Base-by-base conservation (phyloP, 2,797 vertebrate genomes). In the Anolis apletophallus region DNA sequence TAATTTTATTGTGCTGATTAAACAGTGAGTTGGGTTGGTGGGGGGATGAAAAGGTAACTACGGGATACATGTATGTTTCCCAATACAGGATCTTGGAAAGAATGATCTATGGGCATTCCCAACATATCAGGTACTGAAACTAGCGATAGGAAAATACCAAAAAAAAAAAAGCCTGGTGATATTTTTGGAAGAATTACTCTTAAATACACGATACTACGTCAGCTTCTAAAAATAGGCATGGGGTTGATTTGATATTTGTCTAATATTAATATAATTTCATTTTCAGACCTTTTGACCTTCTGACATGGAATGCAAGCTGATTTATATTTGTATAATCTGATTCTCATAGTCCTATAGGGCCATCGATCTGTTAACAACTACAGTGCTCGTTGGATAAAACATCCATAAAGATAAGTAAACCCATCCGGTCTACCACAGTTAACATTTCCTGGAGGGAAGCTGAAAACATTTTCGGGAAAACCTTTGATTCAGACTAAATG, bases 291-390 rank as follows among this genome's bases (percentile, higher is more conserved):
- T 46, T 50, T 80, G 74, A 40, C 29, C 61, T 5, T 76, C 16
- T 80, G 54, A 32, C 36, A 73, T 26, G 19, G 40, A 55, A n/a
- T 13, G 21, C 17, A 72, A 54, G 32, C 34, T 61, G 68, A 69
- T 64, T 21, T 50, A 55, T 78, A 55, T 78, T 71, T 85, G 21
- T 69, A 57, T 32, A 23, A 34, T 57, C 21, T 34, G 72, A 72
- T 72, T 32, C 54, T 79, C 26, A 3, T 68, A 75, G 75, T 67
- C 29, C 34, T 50, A 55, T 10, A 55, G 46, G 34, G 55, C 10
- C 16, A 54, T n/a, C 81, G 71, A 67, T 76, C 12, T 68, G 57
- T 72, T 57, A 46, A 85, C 77, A 76, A 80, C 29, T 85, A 67
- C 32, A 3, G 12, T 16, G 29, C 32, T 32, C 26, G 29, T 72